Percentiles rank a stretch among this genome's conserved stretches.
phyloP scores from a whole-genome alignment of 2,113 vertebrate species.

The Sceloporus undulatus region DNA sequence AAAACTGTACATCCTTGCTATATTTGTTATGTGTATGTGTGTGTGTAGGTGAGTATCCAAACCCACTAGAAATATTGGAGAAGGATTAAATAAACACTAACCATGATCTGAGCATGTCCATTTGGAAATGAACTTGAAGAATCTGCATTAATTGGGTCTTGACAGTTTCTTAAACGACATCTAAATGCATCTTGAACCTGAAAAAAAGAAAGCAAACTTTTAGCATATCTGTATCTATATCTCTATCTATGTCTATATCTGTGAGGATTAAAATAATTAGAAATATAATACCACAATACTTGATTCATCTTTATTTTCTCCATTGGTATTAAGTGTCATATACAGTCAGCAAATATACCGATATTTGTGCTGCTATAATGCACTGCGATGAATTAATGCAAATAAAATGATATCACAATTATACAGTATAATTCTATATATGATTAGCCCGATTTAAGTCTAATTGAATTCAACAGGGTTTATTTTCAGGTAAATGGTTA shows the following conservation, averaged over 20 bases:
- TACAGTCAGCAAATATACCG: neutral
- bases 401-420: neutral
- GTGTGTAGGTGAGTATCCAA: neutral
- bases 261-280: conserved; percentile 30
- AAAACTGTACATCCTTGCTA: too few species aligned
- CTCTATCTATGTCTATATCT: neutral
- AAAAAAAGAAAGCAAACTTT: conserved; percentile 54
- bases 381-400: conserved; percentile 13
- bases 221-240: conserved; percentile 36
- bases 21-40: neutral
- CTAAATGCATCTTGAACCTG: conserved; percentile 98
- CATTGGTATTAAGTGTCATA: conserved; percentile 29
- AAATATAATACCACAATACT: neutral
- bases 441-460: neutral
- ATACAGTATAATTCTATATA: neutral
- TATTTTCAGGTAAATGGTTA: neutral
- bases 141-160: conserved; percentile 96
- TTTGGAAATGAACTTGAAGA: conserved; percentile 98
- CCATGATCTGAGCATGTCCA: conserved; percentile 99
- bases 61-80: conserved; percentile 1
- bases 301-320: conserved; percentile 5
- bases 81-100: conserved; percentile 77
- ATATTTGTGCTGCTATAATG: neutral
- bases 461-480: neutral
- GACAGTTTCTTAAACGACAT: conserved; percentile 97